phyloP scores from a whole-genome alignment of 1,140 invertebrate species.

The Drosophila hydei region DNA sequence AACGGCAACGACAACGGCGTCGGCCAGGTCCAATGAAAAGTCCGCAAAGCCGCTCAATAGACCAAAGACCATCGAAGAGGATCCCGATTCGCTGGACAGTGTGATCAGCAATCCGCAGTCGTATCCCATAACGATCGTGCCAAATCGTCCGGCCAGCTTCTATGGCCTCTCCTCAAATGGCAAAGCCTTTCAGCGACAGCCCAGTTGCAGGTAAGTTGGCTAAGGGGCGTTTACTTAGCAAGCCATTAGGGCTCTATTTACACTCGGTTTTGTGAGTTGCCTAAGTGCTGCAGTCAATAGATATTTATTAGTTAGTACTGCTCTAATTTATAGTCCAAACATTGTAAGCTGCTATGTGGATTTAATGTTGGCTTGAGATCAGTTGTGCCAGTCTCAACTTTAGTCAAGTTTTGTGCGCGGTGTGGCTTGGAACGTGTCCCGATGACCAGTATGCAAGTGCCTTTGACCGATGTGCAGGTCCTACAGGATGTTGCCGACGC shows the following conservation, averaged over 20 bases:
- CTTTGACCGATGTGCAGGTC: conserved; percentile 70
- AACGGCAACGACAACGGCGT: conserved; percentile 14
- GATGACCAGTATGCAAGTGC: conserved; percentile 61
- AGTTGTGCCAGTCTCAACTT: conserved; percentile 14
- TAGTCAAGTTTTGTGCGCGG: conserved; percentile 54
- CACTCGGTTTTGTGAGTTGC: conserved; percentile 18
- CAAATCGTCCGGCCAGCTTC: conserved; percentile 74
- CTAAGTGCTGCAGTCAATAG: conserved; percentile 61
- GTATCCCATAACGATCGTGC: conserved; percentile 82
- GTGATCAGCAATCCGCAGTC: conserved; percentile 82
- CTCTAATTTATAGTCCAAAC: conserved; percentile 63
- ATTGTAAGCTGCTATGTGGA: conserved; percentile 14
- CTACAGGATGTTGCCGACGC: conserved; percentile 58
- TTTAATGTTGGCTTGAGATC: conserved; percentile 41
- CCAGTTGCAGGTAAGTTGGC: conserved; percentile 76
- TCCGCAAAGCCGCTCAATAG: conserved; percentile 61
- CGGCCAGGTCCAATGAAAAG: conserved; percentile 42
- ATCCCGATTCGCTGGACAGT: conserved; percentile 82
- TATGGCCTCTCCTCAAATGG: conserved; percentile 66
- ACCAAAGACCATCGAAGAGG: conserved; percentile 67
- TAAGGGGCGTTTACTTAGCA: background rate
- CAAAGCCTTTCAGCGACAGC: conserved; percentile 65
- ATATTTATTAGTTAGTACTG: conserved; percentile 44
- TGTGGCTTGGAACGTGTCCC: conserved; percentile 10
- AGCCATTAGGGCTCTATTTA: conserved; percentile 38